Percentiles rank a stretch among this genome's conserved stretches.
Evolutionary conservation across 1,140 invertebrate species (phyloP).

Genomic region (Ladona fulva): DNA sequence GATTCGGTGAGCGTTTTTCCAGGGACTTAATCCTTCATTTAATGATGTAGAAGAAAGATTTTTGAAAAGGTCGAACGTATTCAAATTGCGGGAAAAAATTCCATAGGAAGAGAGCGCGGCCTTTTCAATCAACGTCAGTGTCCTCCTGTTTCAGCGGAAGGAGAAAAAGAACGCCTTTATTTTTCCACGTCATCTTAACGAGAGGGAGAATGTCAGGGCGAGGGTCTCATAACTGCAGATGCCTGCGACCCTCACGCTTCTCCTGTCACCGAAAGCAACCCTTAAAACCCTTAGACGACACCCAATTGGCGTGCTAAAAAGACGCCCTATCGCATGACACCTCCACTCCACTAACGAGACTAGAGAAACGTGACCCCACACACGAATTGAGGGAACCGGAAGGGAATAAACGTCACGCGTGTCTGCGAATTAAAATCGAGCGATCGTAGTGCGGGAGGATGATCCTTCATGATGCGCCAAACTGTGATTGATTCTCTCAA

Average conservation of each 20-base stretch:
- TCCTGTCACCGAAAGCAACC: neutral
- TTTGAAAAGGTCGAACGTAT: too few relatives aligned
- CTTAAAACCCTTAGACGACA: neutral
- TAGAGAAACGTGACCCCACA: constrained; percentile 11
- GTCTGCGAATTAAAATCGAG: too few relatives aligned
- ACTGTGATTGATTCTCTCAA: too few relatives aligned
- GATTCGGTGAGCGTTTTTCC: too few relatives aligned
- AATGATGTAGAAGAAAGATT: too few relatives aligned
- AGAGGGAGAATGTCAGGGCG: neutral
- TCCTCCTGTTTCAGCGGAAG: neutral
- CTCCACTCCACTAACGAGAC: constrained; percentile 21
- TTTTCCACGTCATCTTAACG: constrained; percentile 4
- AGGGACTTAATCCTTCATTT: too few relatives aligned
- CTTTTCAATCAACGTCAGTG: neutral
- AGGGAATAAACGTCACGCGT: too few relatives aligned
- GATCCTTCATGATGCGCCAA: too few relatives aligned
- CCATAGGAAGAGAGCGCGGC: neutral
- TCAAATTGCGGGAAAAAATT: too few relatives aligned
- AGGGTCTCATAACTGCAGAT: neutral
- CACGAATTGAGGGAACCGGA: too few relatives aligned
- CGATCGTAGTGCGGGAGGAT: too few relatives aligned
- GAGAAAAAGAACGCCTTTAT: neutral
- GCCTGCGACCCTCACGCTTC: neutral
- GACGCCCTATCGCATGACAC: constrained; percentile 1
- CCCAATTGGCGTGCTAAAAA: neutral